These are phyloP conservation scores for Diuraphis noxia DNA, from an alignment of 1,140 invertebrate genomes.

Conservation along the genomic window DNA sequence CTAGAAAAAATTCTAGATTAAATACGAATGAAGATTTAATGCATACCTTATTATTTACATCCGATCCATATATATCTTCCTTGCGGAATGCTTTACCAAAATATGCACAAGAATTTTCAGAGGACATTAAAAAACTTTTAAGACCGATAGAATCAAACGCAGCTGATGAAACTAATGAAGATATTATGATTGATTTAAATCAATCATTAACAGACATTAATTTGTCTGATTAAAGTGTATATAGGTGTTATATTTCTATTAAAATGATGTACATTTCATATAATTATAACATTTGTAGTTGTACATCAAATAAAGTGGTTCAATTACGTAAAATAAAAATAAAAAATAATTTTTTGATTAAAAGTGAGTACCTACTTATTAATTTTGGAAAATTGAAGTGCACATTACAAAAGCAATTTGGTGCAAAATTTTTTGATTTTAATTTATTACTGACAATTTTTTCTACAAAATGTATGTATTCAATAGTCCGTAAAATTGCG, in stretches of 20 bases:
- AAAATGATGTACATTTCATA: too few relatives aligned
- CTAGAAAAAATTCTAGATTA: not conserved
- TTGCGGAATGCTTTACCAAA: not conserved
- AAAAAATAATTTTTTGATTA: too few relatives aligned
- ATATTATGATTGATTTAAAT: not conserved
- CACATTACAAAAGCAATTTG: not conserved
- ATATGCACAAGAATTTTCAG: not conserved
- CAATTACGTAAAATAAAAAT: too few relatives aligned
- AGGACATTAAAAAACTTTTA: not conserved
- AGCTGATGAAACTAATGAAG: not conserved
- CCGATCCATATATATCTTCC: slow-evolving; percentile 1
- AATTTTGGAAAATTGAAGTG: not conserved
- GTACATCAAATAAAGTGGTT: too few relatives aligned
- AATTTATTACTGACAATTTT: not conserved
- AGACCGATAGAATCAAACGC: not conserved
- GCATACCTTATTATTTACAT: not conserved
- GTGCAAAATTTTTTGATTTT: not conserved
- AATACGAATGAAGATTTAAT: slow-evolving; percentile 22
- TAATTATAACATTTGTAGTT: too few relatives aligned
- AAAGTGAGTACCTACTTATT: too few relatives aligned
- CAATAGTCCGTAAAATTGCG: too few relatives aligned
- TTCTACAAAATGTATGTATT: too few relatives aligned
- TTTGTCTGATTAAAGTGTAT: too few relatives aligned
- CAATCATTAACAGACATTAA: not conserved
- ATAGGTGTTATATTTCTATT: too few relatives aligned